A percentile compares a stretch with the other conserved stretches of the same genome.
These are phyloP conservation scores for Mobula birostris DNA, from an alignment of 2,113 vertebrate genomes.

Conservation along the genomic window DNA sequence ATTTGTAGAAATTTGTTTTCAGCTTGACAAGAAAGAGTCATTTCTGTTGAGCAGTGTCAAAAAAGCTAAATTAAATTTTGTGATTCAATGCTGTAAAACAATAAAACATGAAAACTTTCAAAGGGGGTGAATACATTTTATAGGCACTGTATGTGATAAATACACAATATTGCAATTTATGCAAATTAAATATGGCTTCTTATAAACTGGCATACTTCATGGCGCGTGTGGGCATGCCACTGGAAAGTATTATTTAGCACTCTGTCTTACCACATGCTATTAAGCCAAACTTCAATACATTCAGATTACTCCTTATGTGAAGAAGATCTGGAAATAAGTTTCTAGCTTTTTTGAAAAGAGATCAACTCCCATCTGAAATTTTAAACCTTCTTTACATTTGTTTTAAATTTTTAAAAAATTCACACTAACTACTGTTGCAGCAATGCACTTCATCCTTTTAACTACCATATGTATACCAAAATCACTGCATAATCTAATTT, in stretches of 20 bases:
- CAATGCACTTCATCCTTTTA: background rate
- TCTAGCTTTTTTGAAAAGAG: background rate
- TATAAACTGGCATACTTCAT: too few relatives aligned
- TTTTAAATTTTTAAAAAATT: background rate
- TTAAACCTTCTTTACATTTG: background rate
- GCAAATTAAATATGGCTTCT: too few relatives aligned
- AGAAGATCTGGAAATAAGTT: background rate
- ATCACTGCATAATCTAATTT: background rate
- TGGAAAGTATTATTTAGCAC: background rate
- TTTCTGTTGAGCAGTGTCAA: too few relatives aligned
- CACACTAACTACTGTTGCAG: background rate
- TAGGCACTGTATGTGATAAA: too few relatives aligned
- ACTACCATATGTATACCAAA: background rate
- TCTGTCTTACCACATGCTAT: background rate
- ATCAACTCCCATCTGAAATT: background rate
- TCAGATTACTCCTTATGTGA: background rate
- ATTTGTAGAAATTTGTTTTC: too few relatives aligned
- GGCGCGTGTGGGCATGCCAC: too few relatives aligned
- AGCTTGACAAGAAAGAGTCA: too few relatives aligned
- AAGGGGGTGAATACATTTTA: too few relatives aligned
- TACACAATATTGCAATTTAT: too few relatives aligned
- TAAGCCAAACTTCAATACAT: background rate
- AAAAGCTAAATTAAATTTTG: too few relatives aligned
- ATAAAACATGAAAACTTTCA: too few relatives aligned
- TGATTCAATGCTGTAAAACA: too few relatives aligned